These are phyloP conservation scores for Illadopsis cleaveri DNA, from an alignment of 2,113 vertebrate genomes.

Conservation along the genomic window DNA sequence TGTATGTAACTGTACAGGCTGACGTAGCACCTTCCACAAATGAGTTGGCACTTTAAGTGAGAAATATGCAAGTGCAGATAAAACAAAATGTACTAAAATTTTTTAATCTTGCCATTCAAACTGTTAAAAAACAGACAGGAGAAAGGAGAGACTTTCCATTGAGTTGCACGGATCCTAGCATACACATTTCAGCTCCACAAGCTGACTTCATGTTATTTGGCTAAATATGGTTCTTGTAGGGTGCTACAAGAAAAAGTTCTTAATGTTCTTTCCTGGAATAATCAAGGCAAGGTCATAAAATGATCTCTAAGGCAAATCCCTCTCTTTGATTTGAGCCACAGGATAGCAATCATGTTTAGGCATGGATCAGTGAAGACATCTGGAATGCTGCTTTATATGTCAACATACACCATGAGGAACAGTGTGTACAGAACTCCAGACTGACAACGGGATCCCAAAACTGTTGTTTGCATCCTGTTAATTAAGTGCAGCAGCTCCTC, in stretches of 20 bases:
- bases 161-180: background rate
- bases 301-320: background rate
- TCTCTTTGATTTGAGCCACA: background rate
- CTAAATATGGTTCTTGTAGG: background rate
- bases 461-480: background rate
- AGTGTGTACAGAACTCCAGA: background rate
- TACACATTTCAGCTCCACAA: background rate
- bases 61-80: background rate
- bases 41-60: background rate
- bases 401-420: background rate
- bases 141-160: background rate
- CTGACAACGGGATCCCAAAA: background rate
- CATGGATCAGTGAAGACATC: background rate
- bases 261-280: background rate
- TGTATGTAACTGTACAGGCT: background rate
- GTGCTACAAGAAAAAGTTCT: background rate
- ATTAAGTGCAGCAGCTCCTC: background rate
- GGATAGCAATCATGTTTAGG: background rate
- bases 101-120: background rate
- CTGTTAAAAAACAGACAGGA: background rate
- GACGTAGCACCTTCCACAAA: background rate
- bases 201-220: background rate
- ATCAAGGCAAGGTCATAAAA: slow-evolving; percentile 1
- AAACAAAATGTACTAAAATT: background rate
- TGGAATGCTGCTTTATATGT: slow-evolving; percentile 7